Evolutionary conservation across 2,888 invertebrate species (phyloP).

Genomic region (Automeris io): DNA sequence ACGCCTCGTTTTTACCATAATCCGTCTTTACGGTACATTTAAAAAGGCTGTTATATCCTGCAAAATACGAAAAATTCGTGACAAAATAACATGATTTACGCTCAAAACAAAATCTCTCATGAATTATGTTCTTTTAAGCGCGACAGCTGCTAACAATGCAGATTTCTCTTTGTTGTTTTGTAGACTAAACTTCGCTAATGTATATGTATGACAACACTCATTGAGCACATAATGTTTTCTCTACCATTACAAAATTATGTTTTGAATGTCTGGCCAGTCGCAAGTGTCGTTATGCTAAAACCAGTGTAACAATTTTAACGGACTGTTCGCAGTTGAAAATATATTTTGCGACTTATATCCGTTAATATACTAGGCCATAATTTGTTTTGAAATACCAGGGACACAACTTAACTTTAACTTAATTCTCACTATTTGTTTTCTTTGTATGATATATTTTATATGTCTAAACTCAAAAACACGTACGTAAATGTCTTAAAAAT

Average conservation of each 20-base stretch:
- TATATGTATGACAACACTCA: constrained; percentile 13
- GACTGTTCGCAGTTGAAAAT: too few relatives aligned
- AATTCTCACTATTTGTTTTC: too few relatives aligned
- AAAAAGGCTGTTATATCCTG: constrained; percentile 13
- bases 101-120: constrained; percentile 49
- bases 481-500: too few relatives aligned
- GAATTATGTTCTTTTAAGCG: constrained; percentile 53
- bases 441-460: too few relatives aligned
- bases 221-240: background rate
- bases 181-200: constrained; percentile 25
- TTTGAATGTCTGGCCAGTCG: too few relatives aligned
- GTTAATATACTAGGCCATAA: too few relatives aligned
- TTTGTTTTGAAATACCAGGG: too few relatives aligned
- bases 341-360: too few relatives aligned
- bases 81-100: constrained; percentile 47
- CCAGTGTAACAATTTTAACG: too few relatives aligned
- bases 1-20: constrained; percentile 2
- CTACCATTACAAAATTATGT: background rate
- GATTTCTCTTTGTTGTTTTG: constrained; percentile 43
- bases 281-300: too few relatives aligned
- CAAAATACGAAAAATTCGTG: constrained; percentile 23
- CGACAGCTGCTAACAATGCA: constrained; percentile 61
- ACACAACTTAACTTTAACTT: too few relatives aligned
- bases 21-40: constrained; percentile 8
- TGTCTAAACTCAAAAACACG: too few relatives aligned